phyloP scores from a whole-genome alignment of 2,888 invertebrate species.

The Ecliptopera silaceata region DNA sequence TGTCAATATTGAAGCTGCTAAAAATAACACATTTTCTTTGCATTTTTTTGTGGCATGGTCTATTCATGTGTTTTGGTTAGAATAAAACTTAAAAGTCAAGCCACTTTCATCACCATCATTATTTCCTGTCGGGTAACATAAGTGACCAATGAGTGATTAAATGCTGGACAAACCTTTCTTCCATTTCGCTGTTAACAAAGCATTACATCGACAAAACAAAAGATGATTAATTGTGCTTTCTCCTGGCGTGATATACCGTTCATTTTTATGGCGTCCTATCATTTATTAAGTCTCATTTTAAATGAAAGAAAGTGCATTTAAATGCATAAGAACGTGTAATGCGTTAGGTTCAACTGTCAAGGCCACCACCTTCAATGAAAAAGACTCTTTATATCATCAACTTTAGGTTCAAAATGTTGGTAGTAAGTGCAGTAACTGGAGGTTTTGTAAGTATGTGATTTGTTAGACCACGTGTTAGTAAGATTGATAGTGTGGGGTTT shows the following conservation, averaged over 20 bases:
- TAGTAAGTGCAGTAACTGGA: background rate
- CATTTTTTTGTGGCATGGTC: too few relatives aligned
- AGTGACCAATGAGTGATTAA: slow-evolving; percentile 18
- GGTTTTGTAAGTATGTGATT: slow-evolving; percentile 32
- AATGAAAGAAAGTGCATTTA: slow-evolving; percentile 65
- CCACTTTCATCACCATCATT: background rate
- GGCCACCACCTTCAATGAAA: slow-evolving; percentile 4
- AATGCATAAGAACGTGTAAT: slow-evolving; percentile 51
- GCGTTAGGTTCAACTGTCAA: slow-evolving; percentile 32
- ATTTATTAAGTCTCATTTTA: slow-evolving; percentile 57
- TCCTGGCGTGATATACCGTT: slow-evolving; percentile 62
- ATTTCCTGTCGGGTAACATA: background rate
- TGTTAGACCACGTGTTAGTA: slow-evolving; percentile 44
- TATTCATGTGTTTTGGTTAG: too few relatives aligned
- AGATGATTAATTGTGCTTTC: slow-evolving; percentile 69
- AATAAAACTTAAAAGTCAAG: background rate
- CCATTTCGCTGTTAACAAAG: slow-evolving; percentile 21
- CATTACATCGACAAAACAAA: slow-evolving; percentile 63
- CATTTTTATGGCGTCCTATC: slow-evolving; percentile 55
- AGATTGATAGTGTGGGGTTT: slow-evolving; percentile 48
- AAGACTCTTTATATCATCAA: slow-evolving; percentile 1
- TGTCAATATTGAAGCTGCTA: too few relatives aligned
- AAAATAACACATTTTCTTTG: too few relatives aligned
- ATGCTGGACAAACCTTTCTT: slow-evolving; percentile 17
- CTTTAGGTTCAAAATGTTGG: slow-evolving; percentile 6